These are phyloP conservation scores for Ascidia mentula DNA, from an alignment of 23 tunicate genomes.

Conservation along the genomic window DNA sequence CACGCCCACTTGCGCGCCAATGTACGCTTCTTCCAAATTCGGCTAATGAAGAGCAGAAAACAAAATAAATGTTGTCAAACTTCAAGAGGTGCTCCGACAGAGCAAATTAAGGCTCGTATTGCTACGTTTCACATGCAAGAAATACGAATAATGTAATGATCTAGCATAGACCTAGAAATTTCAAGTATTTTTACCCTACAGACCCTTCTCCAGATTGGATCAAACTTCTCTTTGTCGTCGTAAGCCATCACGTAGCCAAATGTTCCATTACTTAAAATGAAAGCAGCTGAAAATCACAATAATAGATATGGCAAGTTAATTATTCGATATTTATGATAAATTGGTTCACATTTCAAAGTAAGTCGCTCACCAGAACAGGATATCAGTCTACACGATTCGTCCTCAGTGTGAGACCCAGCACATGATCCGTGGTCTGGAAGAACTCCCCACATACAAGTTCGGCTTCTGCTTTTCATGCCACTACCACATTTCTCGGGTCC, in stretches of 20 bases:
- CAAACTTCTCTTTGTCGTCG: constrained; percentile 18
- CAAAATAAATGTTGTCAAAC: not conserved
- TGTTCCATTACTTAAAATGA: constrained; percentile 11
- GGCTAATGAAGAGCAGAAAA: not conserved
- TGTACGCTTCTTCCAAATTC: not conserved
- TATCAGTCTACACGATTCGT: not conserved
- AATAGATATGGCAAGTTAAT: not conserved
- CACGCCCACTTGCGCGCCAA: not conserved
- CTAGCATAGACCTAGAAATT: no score
- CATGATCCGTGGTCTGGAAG: constrained; percentile 8
- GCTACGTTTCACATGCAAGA: no score
- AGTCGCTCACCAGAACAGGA: constrained; percentile 19
- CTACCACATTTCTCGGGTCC: constrained; percentile 15
- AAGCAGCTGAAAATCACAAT: constrained; percentile 17
- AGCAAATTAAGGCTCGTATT: no score
- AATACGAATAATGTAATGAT: no score
- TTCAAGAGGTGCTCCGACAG: not conserved
- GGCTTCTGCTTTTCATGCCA: constrained; percentile 12
- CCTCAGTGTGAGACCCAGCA: not conserved
- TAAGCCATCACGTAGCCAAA: not conserved
- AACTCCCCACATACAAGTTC: constrained; percentile 10
- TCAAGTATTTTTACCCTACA: constrained; percentile 18
- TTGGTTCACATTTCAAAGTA: not conserved
- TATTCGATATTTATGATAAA: not conserved
- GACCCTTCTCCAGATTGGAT: constrained; percentile 28